Evolutionary conservation across 2,888 invertebrate genomes (phyloP).

Genomic region (Brachylomia viminalis): DNA sequence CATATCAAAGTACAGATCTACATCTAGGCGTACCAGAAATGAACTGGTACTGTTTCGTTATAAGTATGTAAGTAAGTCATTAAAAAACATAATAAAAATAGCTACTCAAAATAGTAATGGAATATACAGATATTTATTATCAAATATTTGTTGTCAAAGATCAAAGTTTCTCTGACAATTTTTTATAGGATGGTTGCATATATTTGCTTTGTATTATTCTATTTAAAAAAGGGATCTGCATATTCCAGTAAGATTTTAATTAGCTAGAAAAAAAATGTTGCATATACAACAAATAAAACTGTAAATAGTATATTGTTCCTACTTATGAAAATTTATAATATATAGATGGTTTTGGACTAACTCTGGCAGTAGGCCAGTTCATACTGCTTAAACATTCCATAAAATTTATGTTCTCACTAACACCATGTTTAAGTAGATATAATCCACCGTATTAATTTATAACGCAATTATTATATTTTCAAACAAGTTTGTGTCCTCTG

Average conservation of each 20-base stretch:
- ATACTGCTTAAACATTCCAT: slow-evolving; percentile 68
- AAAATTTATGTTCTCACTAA: slow-evolving; percentile 60
- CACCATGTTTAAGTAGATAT: slow-evolving; percentile 63
- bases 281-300: slow-evolving; percentile 42
- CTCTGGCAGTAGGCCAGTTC: slow-evolving; percentile 54
- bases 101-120: slow-evolving; percentile 29
- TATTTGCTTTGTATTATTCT: slow-evolving; percentile 1
- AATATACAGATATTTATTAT: slow-evolving; percentile 18
- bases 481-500: slow-evolving; percentile 69
- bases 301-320: slow-evolving; percentile 66
- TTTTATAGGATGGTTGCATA: slow-evolving; percentile 1
- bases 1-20: slow-evolving; percentile 15
- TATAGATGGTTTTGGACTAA: slow-evolving; percentile 48
- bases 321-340: slow-evolving; percentile 59
- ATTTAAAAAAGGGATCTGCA: neutral
- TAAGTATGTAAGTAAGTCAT: slow-evolving; percentile 49
- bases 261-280: slow-evolving; percentile 51
- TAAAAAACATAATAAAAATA: slow-evolving; percentile 45
- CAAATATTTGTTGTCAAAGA: too few species aligned
- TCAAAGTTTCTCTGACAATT: neutral
- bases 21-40: slow-evolving; percentile 17
- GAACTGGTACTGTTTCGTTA: slow-evolving; percentile 40
- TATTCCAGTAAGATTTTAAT: slow-evolving; percentile 34
- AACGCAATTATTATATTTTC: slow-evolving; percentile 49
- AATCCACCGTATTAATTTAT: slow-evolving; percentile 62